Evolutionary conservation across 2,113 vertebrate genomes (phyloP), one percentile per base, ranked within the genome.

Genomic region (Oncorhynchus nerka): DNA sequence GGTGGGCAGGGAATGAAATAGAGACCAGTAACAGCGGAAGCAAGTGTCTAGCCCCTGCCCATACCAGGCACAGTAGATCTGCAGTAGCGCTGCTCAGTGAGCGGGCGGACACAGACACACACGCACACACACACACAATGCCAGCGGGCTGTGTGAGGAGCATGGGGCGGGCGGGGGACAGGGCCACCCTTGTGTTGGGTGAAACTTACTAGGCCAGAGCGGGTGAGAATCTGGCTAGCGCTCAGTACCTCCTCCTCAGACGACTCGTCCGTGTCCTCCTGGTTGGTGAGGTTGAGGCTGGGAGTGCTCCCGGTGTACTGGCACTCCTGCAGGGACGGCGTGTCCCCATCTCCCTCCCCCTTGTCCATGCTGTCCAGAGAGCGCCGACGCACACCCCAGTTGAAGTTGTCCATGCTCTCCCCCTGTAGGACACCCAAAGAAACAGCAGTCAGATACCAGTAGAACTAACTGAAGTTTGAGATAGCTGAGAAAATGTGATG

Each of bases 331-430:
- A 99, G 92, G 55, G 98, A 98, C 0, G 97, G 97, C 0, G 96
- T 98, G 93, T 98, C 98, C 70, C 96, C 98, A 88, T 99, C 99
- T 93, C 99, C 98, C 87, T 98, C 98, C 68, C 96, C 98, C 88
- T 99, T 99, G 93, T 99, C 98, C 87, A 98, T 97, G 79, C 98
- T 99, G 88, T 99, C 98, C 77, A 99, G 92, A 0, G 98, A 99
- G 70, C 98, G 97, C 13, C 98, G 93, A 2, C 98, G 96, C 78
- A 99, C 98, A 0, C 98, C 98, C 98, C 97, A 99, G 92, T 99
- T 99, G 88, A 99, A 99, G 88, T 99, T 99, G 91, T 99, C 98
- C 96, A 99, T 97, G 83, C 97, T 98, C 91, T 99, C 97, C 73
- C 98, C 98, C 98, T 99, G 89, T 83, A 76, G 92, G 93, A 86